phyloP scores from a whole-genome alignment of 2,797 vertebrate genomes.

The Moxostoma hubbsi region DNA sequence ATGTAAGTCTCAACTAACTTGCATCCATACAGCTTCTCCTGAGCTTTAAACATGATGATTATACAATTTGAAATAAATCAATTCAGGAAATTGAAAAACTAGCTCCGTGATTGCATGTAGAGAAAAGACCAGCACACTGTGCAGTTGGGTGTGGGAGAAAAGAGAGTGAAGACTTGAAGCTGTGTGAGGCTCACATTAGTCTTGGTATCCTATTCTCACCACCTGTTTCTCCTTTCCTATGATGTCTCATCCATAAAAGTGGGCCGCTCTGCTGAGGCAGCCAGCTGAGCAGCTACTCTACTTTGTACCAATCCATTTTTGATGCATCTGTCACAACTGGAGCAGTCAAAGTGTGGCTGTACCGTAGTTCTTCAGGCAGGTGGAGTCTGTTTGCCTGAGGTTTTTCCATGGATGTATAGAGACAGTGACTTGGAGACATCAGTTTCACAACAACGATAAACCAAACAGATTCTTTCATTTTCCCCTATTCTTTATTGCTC shows the following conservation, averaged over 20 bases:
- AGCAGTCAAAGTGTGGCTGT: constrained; percentile 14
- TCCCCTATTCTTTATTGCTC: background rate
- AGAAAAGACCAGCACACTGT: constrained; percentile 16
- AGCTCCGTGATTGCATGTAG: constrained; percentile 7
- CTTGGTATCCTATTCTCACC: background rate
- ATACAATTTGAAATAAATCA: constrained; percentile 21
- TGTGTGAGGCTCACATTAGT: background rate
- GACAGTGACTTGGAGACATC: background rate
- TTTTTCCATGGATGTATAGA: background rate
- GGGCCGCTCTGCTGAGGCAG: constrained; percentile 15
- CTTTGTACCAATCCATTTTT: constrained; percentile 22
- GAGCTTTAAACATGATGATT: constrained; percentile 37
- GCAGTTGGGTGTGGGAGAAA: background rate
- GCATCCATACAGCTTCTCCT: background rate
- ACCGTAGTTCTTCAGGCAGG: background rate
- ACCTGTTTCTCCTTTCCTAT: constrained; percentile 19
- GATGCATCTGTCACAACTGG: constrained; percentile 15
- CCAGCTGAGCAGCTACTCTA: constrained; percentile 3
- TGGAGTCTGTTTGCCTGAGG: background rate
- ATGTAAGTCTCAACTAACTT: constrained; percentile 14
- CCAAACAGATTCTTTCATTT: background rate
- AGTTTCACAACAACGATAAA: constrained; percentile 14
- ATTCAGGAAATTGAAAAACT: constrained; percentile 24
- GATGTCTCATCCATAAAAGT: constrained; percentile 14
- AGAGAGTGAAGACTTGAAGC: background rate